phyloP scores from a whole-genome alignment of 2,888 invertebrate genomes.

The Cheilosia variabilis region DNA sequence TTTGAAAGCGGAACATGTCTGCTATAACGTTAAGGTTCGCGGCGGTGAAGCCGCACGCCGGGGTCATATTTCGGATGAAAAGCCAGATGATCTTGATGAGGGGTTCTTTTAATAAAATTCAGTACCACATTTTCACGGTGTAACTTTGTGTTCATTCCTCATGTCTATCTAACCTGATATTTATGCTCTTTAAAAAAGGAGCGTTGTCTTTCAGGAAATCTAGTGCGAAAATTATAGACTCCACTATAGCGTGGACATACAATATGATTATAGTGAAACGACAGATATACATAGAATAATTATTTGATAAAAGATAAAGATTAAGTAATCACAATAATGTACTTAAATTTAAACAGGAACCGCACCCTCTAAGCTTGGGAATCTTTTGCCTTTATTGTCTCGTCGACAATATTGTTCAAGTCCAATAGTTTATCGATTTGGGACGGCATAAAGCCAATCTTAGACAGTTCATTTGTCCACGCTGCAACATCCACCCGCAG shows the following conservation, averaged over 20 bases:
- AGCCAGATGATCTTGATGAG: constrained; percentile 84
- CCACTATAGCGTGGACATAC: too few species aligned
- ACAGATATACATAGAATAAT: too few species aligned
- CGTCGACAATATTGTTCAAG: constrained; percentile 86
- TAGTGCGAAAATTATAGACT: too few species aligned
- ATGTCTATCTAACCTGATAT: too few species aligned
- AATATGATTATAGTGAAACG: too few species aligned
- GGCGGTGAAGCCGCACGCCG: constrained; percentile 89
- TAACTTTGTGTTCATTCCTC: constrained; percentile 50
- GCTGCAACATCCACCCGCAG: constrained; percentile 92
- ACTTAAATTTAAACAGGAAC: background rate
- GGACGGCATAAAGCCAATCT: constrained; percentile 85
- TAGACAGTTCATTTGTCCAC: constrained; percentile 87
- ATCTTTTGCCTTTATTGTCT: constrained; percentile 85
- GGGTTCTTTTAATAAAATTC: constrained; percentile 81
- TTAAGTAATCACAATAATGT: constrained; percentile 33
- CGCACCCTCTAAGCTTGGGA: constrained; percentile 10
- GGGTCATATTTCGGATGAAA: constrained; percentile 83
- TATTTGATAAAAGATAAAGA: constrained; percentile 34
- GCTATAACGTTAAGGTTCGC: constrained; percentile 91
- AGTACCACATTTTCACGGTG: constrained; percentile 53
- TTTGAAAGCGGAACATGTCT: constrained; percentile 92
- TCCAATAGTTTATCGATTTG: constrained; percentile 86
- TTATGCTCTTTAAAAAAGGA: too few species aligned
- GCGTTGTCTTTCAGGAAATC: too few species aligned